These are phyloP conservation scores for Corbicula japonica DNA, from an alignment of 2,888 invertebrate genomes.

Conservation along the genomic window DNA sequence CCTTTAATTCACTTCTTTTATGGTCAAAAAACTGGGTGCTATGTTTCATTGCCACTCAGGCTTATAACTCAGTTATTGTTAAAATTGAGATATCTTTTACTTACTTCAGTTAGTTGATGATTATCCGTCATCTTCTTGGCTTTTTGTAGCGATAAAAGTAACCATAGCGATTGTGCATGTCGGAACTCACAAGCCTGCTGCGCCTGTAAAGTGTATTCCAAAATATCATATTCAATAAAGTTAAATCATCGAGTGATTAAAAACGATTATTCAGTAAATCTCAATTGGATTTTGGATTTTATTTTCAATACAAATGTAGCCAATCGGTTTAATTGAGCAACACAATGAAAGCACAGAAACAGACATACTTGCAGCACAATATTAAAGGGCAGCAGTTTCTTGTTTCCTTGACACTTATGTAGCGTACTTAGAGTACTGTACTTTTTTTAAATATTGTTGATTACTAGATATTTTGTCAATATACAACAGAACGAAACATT, in stretches of 20 bases:
- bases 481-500: not conserved
- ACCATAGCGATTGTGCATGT: slow-evolving; percentile 77
- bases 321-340: not conserved
- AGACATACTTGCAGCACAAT: too few species aligned
- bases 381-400: too few species aligned
- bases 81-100: not conserved
- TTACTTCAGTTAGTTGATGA: slow-evolving; percentile 18
- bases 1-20: not conserved
- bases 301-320: not conserved
- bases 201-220: slow-evolving; percentile 57
- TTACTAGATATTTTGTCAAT: not conserved
- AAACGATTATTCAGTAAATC: not conserved
- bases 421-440: too few species aligned
- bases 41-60: not conserved
- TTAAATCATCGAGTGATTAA: not conserved
- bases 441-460: not conserved
- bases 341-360: not conserved
- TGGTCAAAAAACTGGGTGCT: not conserved
- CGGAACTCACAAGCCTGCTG: slow-evolving; percentile 65
- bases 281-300: not conserved
- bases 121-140: slow-evolving; percentile 55
- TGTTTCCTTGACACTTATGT: too few species aligned
- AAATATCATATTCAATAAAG: not conserved
- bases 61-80: not conserved
- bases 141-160: slow-evolving; percentile 71